Percentiles rank a stretch among this genome's conserved stretches.
Conservation (phyloP, 2,888 invertebrate species). For the Alsophila aescularia region DNA sequence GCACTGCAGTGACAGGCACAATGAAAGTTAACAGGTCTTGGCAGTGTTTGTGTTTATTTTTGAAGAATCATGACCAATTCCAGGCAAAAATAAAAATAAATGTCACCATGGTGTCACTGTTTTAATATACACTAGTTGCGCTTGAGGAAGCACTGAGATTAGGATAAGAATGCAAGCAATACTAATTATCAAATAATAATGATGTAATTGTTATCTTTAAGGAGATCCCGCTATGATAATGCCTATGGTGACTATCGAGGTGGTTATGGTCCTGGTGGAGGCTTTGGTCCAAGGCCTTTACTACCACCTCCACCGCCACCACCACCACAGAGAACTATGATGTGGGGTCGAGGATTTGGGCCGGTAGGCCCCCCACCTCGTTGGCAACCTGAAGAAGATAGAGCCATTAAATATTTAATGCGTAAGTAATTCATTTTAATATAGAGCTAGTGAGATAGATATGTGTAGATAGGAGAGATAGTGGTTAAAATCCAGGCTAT, state of each 20-base stretch:
- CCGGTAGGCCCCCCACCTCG: conserved; percentile 49
- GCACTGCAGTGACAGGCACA: too few relatives aligned
- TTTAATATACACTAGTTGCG: too few relatives aligned
- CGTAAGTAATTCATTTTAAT: conserved; percentile 50
- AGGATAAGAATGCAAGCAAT: too few relatives aligned
- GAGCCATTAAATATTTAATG: conserved; percentile 47
- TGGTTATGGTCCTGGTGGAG: conserved; percentile 53
- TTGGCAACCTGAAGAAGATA: conserved; percentile 23
- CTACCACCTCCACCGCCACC: conserved; percentile 14
- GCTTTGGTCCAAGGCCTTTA: conserved; percentile 37
- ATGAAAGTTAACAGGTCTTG: too few relatives aligned
- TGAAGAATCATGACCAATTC: too few relatives aligned
- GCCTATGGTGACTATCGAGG: conserved; percentile 65
- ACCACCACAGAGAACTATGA: conserved; percentile 9
- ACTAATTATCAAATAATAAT: neutral
- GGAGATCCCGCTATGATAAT: conserved; percentile 56
- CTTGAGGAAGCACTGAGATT: too few relatives aligned
- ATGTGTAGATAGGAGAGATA: too few relatives aligned
- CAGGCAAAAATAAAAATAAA: too few relatives aligned
- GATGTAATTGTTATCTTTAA: conserved; percentile 26
- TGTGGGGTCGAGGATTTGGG: conserved; percentile 53
- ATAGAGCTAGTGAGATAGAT: too few relatives aligned
- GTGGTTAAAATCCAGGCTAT: too few relatives aligned
- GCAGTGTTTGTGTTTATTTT: too few relatives aligned
- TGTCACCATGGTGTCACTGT: too few relatives aligned